Conservation (phyloP, 2,113 vertebrate genomes). For the Miniopterus natalensis region DNA sequence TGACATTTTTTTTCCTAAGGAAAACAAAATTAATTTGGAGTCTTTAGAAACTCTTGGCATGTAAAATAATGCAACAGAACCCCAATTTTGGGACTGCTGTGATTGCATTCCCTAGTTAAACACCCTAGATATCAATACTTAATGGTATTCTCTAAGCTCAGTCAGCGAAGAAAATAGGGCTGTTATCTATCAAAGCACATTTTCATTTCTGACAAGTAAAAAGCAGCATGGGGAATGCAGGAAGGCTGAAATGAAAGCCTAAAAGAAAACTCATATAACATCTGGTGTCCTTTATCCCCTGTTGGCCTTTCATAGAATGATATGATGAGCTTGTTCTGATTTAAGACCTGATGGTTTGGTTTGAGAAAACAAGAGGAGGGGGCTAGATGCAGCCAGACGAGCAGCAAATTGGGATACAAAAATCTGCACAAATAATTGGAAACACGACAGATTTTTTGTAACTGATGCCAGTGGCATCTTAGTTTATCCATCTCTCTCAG, state of each 20-base stretch:
- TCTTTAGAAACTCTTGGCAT: conserved; percentile 80
- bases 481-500: conserved; percentile 90
- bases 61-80: conserved; percentile 80
- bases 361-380: conserved; percentile 86
- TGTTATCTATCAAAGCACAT: conserved; percentile 93
- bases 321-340: conserved; percentile 92
- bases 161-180: conserved; percentile 90
- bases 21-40: conserved; percentile 77
- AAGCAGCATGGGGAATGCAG: conserved; percentile 90
- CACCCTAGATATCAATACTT: conserved; percentile 91
- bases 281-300: conserved; percentile 92
- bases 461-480: conserved; percentile 88
- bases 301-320: conserved; percentile 90
- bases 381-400: conserved; percentile 84
- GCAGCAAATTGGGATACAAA: conserved; percentile 89
- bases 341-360: conserved; percentile 92
- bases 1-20: conserved; percentile 50
- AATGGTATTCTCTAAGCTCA: conserved; percentile 91
- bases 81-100: conserved; percentile 85
- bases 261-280: conserved; percentile 92
- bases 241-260: conserved; percentile 91
- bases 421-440: conserved; percentile 91
- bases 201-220: conserved; percentile 92
- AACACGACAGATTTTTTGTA: conserved; percentile 88
- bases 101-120: conserved; percentile 89